phyloP scores from a whole-genome alignment of 1,140 invertebrate species.

The Drosophila bocqueti region DNA sequence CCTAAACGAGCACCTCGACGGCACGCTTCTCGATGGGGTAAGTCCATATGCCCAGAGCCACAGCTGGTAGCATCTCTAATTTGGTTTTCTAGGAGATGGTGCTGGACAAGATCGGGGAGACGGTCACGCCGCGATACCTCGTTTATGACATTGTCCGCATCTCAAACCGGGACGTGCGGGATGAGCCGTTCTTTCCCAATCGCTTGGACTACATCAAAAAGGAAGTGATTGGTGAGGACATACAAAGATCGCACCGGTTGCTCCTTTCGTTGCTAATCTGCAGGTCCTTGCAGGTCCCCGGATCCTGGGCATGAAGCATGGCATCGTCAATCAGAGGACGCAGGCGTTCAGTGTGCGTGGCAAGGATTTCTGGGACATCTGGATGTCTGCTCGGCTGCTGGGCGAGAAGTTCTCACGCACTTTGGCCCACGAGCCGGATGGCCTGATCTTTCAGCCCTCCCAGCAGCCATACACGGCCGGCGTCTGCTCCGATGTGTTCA shows the following conservation, averaged over 20 bases:
- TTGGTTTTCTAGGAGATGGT: conserved; percentile 91
- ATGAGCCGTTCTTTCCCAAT: conserved; percentile 90
- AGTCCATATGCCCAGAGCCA: background rate
- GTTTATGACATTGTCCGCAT: conserved; percentile 98
- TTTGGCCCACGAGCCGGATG: conserved; percentile 97
- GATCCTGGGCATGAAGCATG: conserved; percentile 90
- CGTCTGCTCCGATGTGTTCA: conserved; percentile 93
- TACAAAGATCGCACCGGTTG: too few relatives aligned
- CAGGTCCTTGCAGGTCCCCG: conserved; percentile 86
- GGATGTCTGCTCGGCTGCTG: conserved; percentile 89
- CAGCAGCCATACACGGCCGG: conserved; percentile 94
- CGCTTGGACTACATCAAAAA: conserved; percentile 92
- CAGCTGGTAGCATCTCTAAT: background rate
- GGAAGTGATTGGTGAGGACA: conserved; percentile 87
- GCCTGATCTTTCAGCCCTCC: conserved; percentile 98
- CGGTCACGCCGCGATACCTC: conserved; percentile 93
- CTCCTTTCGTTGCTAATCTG: background rate
- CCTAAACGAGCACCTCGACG: conserved; percentile 88
- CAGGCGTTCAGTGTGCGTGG: conserved; percentile 95
- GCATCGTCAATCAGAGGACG: conserved; percentile 89
- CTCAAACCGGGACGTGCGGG: conserved; percentile 92
- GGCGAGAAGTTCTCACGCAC: conserved; percentile 94
- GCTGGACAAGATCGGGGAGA: conserved; percentile 92
- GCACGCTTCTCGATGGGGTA: conserved; percentile 96
- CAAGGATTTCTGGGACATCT: conserved; percentile 96